These are phyloP conservation scores for Plutomurus gul DNA, from an alignment of 1,140 invertebrate species.

Conservation along the genomic window DNA sequence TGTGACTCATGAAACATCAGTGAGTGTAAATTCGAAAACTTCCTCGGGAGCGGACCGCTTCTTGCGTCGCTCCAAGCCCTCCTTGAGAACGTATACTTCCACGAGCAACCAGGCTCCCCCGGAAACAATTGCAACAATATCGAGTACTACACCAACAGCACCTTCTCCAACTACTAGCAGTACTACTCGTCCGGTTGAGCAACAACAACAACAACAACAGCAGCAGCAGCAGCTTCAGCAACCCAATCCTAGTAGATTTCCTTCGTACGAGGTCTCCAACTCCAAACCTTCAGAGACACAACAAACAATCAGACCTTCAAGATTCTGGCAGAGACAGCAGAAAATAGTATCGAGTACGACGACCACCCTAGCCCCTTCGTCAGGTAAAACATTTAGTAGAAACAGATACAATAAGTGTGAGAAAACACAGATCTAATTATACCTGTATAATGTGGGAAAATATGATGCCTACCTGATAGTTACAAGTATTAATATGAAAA, in stretches of 20 bases:
- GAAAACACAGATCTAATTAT: neutral
- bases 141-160: neutral
- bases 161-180: neutral
- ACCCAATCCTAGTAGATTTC: neutral
- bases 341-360: slow-evolving; percentile 8
- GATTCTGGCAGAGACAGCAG: slow-evolving; percentile 40
- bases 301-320: slow-evolving; percentile 29
- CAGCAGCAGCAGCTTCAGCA: slow-evolving; percentile 14
- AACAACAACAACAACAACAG: neutral
- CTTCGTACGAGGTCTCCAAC: neutral
- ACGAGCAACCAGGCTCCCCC: neutral
- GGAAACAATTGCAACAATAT: neutral
- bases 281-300: slow-evolving; percentile 28
- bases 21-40: slow-evolving; percentile 2
- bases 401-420: neutral
- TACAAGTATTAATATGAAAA: no score
- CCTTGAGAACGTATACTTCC: neutral
- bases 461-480: no score
- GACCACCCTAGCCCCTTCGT: slow-evolving; percentile 12
- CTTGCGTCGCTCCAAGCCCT: neutral
- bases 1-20: neutral
- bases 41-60: neutral
- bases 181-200: no score
- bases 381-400: neutral
- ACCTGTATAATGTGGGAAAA: no score